Conservation (phyloP, 2,113 vertebrate genomes). For the Rallus limicola region DNA sequence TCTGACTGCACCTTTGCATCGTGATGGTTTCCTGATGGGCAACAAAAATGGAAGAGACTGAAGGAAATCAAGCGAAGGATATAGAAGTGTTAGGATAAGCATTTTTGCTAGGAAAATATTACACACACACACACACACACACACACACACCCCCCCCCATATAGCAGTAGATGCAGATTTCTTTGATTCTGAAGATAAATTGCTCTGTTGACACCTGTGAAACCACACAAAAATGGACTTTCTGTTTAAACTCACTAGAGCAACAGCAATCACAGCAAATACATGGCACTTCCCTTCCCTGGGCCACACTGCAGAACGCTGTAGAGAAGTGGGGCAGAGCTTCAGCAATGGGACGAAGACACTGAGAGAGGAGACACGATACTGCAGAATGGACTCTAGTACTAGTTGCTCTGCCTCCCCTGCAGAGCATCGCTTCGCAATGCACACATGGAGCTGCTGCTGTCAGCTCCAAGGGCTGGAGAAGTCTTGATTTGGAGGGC, state of each 20-base stretch:
- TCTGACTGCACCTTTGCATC: neutral
- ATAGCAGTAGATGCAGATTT: neutral
- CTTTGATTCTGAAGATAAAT: neutral
- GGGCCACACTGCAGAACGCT: neutral
- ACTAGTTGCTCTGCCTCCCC: neutral
- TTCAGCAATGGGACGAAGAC: fast-evolving
- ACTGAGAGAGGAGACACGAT: fast-evolving
- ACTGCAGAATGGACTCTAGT: neutral
- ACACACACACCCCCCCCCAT: neutral
- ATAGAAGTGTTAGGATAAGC: neutral
- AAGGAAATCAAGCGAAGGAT: neutral
- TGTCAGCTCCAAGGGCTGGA: neutral
- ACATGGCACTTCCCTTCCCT: fast-evolving
- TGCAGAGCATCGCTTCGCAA: neutral
- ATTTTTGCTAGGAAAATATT: neutral
- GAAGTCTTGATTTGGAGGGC: neutral
- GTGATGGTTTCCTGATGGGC: neutral
- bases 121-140: too few relatives aligned
- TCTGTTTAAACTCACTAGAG: neutral
- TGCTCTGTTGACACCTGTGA: neutral
- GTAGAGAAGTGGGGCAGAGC: neutral
- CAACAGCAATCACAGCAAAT: neutral
- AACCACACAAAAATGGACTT: neutral
- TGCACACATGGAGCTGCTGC: fast-evolving
- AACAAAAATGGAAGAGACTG: neutral